These are phyloP conservation scores for Chymomyza costata DNA, from an alignment of 1,140 invertebrate genomes.

Conservation along the genomic window DNA sequence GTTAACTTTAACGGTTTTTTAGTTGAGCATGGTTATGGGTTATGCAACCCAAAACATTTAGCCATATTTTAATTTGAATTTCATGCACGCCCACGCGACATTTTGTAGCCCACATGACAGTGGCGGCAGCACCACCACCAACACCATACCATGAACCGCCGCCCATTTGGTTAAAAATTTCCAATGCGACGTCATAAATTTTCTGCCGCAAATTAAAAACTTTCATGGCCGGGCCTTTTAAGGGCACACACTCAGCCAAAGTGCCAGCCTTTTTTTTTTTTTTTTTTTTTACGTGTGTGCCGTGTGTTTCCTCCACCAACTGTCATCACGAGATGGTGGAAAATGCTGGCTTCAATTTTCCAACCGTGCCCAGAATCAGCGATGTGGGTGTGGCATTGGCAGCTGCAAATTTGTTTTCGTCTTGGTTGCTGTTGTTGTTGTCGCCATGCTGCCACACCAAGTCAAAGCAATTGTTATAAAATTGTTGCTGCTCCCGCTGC, in stretches of 20 bases:
- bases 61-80: slow-evolving; percentile 30
- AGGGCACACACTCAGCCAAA: slow-evolving; percentile 5
- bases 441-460: slow-evolving; percentile 53
- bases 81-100: slow-evolving; percentile 38
- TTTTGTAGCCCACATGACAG: slow-evolving; percentile 3
- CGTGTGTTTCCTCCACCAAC: neutral
- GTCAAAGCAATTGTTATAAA: slow-evolving; percentile 65
- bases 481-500: slow-evolving; percentile 43
- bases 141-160: neutral
- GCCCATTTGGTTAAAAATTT: slow-evolving; percentile 16
- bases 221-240: slow-evolving; percentile 18
- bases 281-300: too few species aligned
- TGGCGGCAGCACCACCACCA: neutral
- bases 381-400: slow-evolving; percentile 62
- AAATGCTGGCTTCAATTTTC: slow-evolving; percentile 66
- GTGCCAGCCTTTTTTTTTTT: slow-evolving; percentile 26
- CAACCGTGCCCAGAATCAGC: slow-evolving; percentile 58
- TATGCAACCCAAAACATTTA: slow-evolving; percentile 40
- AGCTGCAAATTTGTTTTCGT: slow-evolving; percentile 54
- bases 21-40: slow-evolving; percentile 9
- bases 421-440: slow-evolving; percentile 22
- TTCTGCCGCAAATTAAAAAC: slow-evolving; percentile 16
- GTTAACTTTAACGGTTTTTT: slow-evolving; percentile 38
- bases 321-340: slow-evolving; percentile 63
- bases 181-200: slow-evolving; percentile 20